These are phyloP conservation scores for Phrynosoma platyrhinos DNA, from an alignment of 2,113 vertebrate genomes.

Conservation along the genomic window DNA sequence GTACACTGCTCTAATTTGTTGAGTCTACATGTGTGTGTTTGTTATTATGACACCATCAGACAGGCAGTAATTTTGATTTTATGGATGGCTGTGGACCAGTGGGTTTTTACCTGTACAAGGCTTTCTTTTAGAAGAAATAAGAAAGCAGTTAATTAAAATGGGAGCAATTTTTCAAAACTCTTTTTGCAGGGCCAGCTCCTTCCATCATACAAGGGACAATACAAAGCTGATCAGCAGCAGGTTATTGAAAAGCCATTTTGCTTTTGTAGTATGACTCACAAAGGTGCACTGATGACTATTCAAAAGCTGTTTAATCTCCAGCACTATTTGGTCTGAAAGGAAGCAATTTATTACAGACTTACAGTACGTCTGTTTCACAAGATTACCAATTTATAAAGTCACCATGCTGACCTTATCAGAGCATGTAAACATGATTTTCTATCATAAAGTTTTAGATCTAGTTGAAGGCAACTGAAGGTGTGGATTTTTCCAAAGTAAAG, in stretches of 20 bases:
- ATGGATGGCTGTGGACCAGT: neutral
- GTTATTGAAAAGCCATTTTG: slow-evolving; percentile 13
- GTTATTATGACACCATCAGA: neutral
- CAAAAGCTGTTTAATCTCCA: slow-evolving; percentile 1
- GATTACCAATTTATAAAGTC: neutral
- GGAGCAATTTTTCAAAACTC: neutral
- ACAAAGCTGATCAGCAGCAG: neutral
- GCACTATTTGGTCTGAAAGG: neutral
- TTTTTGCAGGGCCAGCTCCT: neutral
- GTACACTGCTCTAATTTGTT: too few relatives aligned
- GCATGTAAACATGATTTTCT: neutral
- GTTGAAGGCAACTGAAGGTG: neutral
- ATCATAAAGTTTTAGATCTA: neutral
- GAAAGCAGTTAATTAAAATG: neutral
- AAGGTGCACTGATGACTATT: neutral
- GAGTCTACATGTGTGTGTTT: too few relatives aligned
- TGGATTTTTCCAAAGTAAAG: neutral
- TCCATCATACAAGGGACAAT: neutral
- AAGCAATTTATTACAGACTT: neutral
- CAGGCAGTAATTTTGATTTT: neutral
- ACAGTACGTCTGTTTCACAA: neutral
- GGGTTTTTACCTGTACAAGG: neutral
- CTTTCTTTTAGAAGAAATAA: neutral
- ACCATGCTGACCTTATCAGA: neutral
- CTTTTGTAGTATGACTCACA: slow-evolving; percentile 13